Conservation (phyloP, 2,888 invertebrate species). For the Unio delphinus region DNA sequence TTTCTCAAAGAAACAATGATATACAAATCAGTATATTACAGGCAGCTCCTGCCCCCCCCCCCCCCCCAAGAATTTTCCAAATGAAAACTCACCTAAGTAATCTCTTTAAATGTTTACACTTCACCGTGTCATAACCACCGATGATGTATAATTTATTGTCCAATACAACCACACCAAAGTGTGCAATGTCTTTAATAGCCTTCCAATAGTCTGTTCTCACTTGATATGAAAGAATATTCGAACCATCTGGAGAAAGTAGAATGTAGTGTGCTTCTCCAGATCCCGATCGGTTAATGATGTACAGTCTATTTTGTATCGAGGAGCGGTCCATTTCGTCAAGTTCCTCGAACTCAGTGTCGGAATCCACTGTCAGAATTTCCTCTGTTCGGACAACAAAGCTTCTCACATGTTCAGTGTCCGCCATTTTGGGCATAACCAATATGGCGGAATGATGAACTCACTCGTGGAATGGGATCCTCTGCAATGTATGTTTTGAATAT, state of each 20-base stretch:
- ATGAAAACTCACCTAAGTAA: conserved; percentile 45
- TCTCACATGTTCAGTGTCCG: too few species aligned
- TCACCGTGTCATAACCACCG: conserved; percentile 51
- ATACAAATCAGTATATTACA: too few species aligned
- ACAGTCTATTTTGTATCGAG: conserved; percentile 48
- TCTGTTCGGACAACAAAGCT: too few species aligned
- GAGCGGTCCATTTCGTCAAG: conserved; percentile 16
- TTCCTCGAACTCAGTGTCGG: neutral
- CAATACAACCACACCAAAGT: conserved; percentile 55
- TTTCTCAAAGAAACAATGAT: too few species aligned
- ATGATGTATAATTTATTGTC: conserved; percentile 55
- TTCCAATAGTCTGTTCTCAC: conserved; percentile 52
- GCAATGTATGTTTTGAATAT: too few species aligned
- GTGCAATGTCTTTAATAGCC: conserved; percentile 41
- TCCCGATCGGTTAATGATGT: conserved; percentile 53
- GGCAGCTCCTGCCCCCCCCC: too few species aligned
- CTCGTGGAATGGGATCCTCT: too few species aligned
- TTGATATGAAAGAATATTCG: conserved; percentile 42
- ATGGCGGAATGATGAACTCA: too few species aligned
- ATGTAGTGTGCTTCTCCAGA: conserved; percentile 56
- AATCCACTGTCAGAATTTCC: neutral
- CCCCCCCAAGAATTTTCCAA: too few species aligned
- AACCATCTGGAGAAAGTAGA: conserved; percentile 39
- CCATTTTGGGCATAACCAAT: too few species aligned
- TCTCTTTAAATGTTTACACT: conserved; percentile 39